phyloP scores from a whole-genome alignment of 2,888 invertebrate species.

The Nomada ruficornis region DNA sequence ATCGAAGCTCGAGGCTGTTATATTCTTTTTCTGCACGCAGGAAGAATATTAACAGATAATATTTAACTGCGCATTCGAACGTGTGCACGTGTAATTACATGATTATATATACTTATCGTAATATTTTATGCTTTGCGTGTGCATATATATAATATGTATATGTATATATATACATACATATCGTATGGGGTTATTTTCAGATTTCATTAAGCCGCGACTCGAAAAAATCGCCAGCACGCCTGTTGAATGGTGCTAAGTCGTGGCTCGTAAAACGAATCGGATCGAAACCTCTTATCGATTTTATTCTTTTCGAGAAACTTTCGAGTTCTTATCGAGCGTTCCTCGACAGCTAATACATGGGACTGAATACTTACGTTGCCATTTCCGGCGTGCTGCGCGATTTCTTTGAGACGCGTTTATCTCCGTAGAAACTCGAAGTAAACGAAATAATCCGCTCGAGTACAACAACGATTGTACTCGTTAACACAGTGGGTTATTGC shows the following conservation, averaged over 20 bases:
- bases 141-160: constrained; percentile 61
- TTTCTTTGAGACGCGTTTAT: constrained; percentile 29
- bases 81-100: constrained; percentile 75
- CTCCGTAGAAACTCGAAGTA: constrained; percentile 41
- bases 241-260: constrained; percentile 3
- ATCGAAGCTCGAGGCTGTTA: constrained; percentile 62
- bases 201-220: constrained; percentile 56
- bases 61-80: constrained; percentile 67
- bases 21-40: constrained; percentile 56
- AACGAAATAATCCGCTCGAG: constrained; percentile 36
- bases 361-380: constrained; percentile 8
- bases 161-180: constrained; percentile 67
- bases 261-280: neutral
- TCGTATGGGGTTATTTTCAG: constrained; percentile 71
- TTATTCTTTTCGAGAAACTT: neutral
- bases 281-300: neutral
- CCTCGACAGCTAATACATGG: neutral
- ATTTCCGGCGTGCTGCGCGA: neutral
- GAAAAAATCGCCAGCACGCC: constrained; percentile 38
- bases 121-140: constrained; percentile 67
- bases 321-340: neutral
- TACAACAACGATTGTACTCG: constrained; percentile 38
- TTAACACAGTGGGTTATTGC: constrained; percentile 47
- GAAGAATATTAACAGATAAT: constrained; percentile 71
- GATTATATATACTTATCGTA: constrained; percentile 72